Evolutionary conservation across 2,888 invertebrate species (phyloP).

Genomic region (Sminthurinus aureus): DNA sequence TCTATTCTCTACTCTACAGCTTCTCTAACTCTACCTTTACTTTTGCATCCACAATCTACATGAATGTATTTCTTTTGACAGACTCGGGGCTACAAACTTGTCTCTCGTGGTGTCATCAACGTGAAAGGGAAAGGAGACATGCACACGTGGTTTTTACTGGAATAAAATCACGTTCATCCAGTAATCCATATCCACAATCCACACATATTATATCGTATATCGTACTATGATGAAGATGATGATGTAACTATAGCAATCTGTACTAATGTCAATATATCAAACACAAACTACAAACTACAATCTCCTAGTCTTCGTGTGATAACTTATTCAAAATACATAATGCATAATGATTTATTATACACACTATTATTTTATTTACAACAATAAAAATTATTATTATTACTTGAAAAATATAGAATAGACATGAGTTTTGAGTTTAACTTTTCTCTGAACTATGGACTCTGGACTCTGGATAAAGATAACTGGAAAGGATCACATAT

Average conservation of each 20-base stretch:
- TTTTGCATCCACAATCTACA: too few species aligned
- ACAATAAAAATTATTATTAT: not conserved
- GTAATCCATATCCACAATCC: not conserved
- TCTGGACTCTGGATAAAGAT: slow-evolving; percentile 2
- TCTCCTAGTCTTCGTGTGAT: slow-evolving; percentile 43
- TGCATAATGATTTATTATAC: not conserved
- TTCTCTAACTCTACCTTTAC: not conserved
- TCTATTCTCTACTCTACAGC: not conserved
- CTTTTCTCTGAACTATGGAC: too few species aligned
- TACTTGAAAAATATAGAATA: too few species aligned
- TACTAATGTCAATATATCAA: not conserved
- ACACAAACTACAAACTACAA: slow-evolving; percentile 30
- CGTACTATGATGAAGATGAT: not conserved
- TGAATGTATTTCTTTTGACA: slow-evolving; percentile 24
- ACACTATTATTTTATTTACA: not conserved
- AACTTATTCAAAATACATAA: slow-evolving; percentile 10
- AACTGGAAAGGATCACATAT: not conserved
- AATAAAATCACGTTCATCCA: not conserved
- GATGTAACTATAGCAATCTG: not conserved
- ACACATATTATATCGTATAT: not conserved
- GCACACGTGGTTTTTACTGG: slow-evolving; percentile 82
- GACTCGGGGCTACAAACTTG: slow-evolving; percentile 74
- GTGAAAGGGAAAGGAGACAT: slow-evolving; percentile 96
- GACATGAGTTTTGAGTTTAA: too few species aligned
- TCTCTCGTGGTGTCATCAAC: slow-evolving; percentile 85